Conservation (phyloP, 2,113 vertebrate genomes). For the Cichladusa arquata region DNA sequence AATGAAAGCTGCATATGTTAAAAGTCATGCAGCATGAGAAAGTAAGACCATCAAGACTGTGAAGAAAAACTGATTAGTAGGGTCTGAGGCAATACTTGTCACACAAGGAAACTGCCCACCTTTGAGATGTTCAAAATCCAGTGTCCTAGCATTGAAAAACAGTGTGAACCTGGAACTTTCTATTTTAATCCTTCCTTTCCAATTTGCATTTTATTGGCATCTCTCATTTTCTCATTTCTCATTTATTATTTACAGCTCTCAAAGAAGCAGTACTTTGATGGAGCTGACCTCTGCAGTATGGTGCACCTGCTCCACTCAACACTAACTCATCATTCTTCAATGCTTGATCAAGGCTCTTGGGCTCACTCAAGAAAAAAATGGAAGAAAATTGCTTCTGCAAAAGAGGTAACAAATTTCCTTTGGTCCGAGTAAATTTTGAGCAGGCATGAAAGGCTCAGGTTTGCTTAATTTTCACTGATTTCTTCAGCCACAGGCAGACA, state of each 20-base stretch:
- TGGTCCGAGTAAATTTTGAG: background rate
- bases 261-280: background rate
- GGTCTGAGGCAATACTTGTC: background rate
- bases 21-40: background rate
- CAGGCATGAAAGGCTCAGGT: background rate
- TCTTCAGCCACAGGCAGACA: background rate
- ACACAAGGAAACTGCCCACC: background rate
- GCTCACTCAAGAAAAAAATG: background rate
- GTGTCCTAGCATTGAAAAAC: background rate
- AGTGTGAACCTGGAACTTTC: background rate
- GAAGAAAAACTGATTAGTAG: background rate
- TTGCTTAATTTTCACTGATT: background rate
- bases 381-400: background rate
- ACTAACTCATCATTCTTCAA: background rate
- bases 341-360: background rate
- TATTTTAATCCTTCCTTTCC: background rate
- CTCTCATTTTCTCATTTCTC: background rate
- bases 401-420: background rate
- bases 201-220: background rate
- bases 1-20: slow-evolving; percentile 29
- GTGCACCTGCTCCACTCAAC: background rate
- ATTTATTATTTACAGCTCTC: background rate
- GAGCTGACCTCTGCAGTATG: background rate
- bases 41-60: background rate
- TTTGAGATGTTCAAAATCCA: background rate